These are phyloP conservation scores for Lanius collurio DNA, from an alignment of 2,113 vertebrate species.

Conservation along the genomic window DNA sequence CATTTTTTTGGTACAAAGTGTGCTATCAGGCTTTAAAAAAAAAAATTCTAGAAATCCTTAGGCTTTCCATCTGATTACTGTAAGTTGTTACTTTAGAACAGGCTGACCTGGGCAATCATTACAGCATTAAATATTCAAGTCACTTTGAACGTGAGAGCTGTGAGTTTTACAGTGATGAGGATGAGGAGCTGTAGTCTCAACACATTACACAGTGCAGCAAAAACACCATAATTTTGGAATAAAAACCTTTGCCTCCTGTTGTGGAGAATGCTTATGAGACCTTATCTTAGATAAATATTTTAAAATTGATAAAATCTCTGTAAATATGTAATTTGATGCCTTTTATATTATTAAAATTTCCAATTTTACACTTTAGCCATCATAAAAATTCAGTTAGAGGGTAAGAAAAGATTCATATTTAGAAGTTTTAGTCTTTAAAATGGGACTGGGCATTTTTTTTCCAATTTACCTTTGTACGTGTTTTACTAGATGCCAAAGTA, in stretches of 20 bases:
- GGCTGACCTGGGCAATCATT: slow-evolving; percentile 60
- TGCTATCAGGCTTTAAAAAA: slow-evolving; percentile 50
- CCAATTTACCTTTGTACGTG: background rate
- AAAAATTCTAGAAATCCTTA: slow-evolving; percentile 44
- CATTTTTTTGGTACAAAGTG: slow-evolving; percentile 78
- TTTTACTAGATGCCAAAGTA: background rate
- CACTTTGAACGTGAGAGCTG: slow-evolving; percentile 38
- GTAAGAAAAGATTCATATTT: background rate
- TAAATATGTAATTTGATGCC: slow-evolving; percentile 6
- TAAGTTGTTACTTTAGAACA: slow-evolving; percentile 25
- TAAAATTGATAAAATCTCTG: slow-evolving; percentile 8
- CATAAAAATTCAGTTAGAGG: slow-evolving; percentile 13
- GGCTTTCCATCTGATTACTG: slow-evolving; percentile 49
- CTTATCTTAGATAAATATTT: slow-evolving; percentile 28
- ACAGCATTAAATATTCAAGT: slow-evolving; percentile 67
- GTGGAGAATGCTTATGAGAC: slow-evolving; percentile 21
- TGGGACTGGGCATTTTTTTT: background rate
- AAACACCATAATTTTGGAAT: background rate
- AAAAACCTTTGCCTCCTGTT: background rate
- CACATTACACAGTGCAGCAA: slow-evolving; percentile 30
- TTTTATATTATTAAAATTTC: slow-evolving; percentile 16
- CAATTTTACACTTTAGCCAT: slow-evolving; percentile 22
- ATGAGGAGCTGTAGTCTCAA: background rate
- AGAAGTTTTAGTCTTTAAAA: background rate
- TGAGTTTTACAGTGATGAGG: slow-evolving; percentile 35